phyloP scores from a whole-genome alignment of 2,888 invertebrate genomes.

The Aspidiotus destructor region DNA sequence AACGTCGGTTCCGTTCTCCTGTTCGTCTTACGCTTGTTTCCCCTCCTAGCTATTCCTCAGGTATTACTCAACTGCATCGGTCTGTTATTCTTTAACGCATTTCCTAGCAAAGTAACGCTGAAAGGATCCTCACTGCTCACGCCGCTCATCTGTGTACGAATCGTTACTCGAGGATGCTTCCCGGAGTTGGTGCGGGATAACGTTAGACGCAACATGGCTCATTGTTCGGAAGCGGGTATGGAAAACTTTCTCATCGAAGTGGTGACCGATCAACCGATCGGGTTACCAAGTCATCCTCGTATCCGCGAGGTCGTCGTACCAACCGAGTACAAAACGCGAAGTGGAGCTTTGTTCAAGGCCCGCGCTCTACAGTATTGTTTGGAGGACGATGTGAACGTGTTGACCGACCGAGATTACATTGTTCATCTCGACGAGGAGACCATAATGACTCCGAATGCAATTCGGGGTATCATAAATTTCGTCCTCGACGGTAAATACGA shows the following conservation, averaged over 20 bases:
- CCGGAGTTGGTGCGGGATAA: conserved; percentile 80
- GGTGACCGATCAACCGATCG: conserved; percentile 80
- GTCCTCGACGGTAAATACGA: conserved; percentile 87
- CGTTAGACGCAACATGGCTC: conserved; percentile 75
- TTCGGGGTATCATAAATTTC: conserved; percentile 85
- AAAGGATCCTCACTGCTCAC: conserved; percentile 85
- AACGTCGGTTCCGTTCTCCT: conserved; percentile 60
- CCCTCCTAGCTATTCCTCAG: conserved; percentile 79
- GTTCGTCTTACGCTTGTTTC: conserved; percentile 66
- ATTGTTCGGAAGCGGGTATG: conserved; percentile 77
- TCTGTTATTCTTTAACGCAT: conserved; percentile 80
- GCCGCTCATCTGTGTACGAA: conserved; percentile 86
- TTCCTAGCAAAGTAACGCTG: conserved; percentile 78
- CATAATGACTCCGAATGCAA: conserved; percentile 79
- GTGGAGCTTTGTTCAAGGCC: conserved; percentile 87
- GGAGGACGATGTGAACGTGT: conserved; percentile 75
- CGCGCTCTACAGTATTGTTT: conserved; percentile 90
- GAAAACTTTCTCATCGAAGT: conserved; percentile 95
- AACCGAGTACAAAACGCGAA: conserved; percentile 71
- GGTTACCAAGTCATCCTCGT: conserved; percentile 63
- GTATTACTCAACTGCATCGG: conserved; percentile 81
- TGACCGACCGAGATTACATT: conserved; percentile 87
- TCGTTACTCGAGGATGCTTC: conserved; percentile 90
- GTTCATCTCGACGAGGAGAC: conserved; percentile 96
- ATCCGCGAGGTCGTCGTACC: conserved; percentile 85